Evolutionary conservation across 2,797 vertebrate genomes (phyloP).

Genomic region (Oreonectes daqikongensis): DNA sequence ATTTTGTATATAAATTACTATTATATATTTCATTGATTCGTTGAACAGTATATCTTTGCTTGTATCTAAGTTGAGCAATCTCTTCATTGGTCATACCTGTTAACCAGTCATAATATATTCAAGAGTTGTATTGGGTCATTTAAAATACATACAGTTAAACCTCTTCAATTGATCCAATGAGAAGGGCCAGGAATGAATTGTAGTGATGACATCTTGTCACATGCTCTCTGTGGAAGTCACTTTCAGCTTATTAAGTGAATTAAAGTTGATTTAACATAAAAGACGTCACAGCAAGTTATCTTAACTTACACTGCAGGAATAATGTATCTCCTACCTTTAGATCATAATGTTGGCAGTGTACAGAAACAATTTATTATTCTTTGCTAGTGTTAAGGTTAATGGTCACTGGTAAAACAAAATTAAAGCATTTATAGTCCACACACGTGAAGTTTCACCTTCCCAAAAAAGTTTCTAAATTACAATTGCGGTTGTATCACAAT

Average conservation of each 20-base stretch:
- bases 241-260: conserved; percentile 43
- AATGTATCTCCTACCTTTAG: conserved; percentile 19
- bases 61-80: conserved; percentile 1
- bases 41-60: not conserved
- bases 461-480: conserved; percentile 23
- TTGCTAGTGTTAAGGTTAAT: conserved; percentile 33
- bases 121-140: conserved; percentile 14
- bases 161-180: conserved; percentile 2
- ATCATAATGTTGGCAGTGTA: conserved; percentile 33
- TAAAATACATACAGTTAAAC: not conserved
- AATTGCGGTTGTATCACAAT: conserved; percentile 17
- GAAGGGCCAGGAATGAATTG: conserved; percentile 17
- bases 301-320: not conserved
- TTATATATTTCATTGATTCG: not conserved
- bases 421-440: conserved; percentile 27
- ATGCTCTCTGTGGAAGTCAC: conserved; percentile 25
- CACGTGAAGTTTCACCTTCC: conserved; percentile 32
- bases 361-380: conserved; percentile 21
- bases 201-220: conserved; percentile 31
- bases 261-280: conserved; percentile 34
- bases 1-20: too few species aligned
- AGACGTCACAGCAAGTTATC: conserved; percentile 16
- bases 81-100: not conserved
- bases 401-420: conserved; percentile 8
- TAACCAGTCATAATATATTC: conserved; percentile 11